A percentile compares a stretch with the other conserved stretches of the same genome.
Conservation (phyloP, 2,797 vertebrate genomes). For the Taeniopygia guttata region DNA sequence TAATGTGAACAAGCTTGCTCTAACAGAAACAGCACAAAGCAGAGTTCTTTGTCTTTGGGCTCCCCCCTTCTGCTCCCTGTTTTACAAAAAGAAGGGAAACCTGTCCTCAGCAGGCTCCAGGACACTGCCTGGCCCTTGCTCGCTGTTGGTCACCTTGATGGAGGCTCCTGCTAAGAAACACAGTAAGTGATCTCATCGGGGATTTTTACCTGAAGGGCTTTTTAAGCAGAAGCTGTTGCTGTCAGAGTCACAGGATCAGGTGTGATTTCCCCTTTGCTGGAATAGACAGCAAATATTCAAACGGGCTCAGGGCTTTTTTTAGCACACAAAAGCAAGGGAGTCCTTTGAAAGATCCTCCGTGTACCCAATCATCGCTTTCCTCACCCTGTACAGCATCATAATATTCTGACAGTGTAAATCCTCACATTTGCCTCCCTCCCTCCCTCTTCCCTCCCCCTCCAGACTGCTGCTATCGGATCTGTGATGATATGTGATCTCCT, state of each 20-base stretch:
- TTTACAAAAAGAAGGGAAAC: neutral
- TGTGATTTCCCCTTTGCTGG: neutral
- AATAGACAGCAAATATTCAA: neutral
- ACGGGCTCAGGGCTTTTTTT: slow-evolving; percentile 18
- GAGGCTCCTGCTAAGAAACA: neutral
- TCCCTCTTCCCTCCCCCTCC: slow-evolving; percentile 71
- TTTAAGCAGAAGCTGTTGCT: neutral
- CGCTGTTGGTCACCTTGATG: neutral
- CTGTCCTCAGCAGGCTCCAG: neutral
- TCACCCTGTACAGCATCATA: neutral
- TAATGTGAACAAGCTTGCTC: neutral
- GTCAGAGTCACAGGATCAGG: neutral
- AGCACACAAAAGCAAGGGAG: slow-evolving; percentile 31
- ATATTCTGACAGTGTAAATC: slow-evolving; percentile 63
- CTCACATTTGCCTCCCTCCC: slow-evolving; percentile 55
- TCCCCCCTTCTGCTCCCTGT: neutral
- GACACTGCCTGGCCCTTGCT: neutral
- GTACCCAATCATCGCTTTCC: neutral
- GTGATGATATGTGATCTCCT: slow-evolving; percentile 84
- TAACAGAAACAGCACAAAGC: neutral
- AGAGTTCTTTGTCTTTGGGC: neutral
- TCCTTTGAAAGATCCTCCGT: neutral
- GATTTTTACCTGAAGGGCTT: neutral
- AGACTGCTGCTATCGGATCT: slow-evolving; percentile 81
- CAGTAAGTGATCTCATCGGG: neutral